These are phyloP conservation scores for Melanotaenia boesemani DNA, from an alignment of 2,797 vertebrate genomes.

Conservation along the genomic window DNA sequence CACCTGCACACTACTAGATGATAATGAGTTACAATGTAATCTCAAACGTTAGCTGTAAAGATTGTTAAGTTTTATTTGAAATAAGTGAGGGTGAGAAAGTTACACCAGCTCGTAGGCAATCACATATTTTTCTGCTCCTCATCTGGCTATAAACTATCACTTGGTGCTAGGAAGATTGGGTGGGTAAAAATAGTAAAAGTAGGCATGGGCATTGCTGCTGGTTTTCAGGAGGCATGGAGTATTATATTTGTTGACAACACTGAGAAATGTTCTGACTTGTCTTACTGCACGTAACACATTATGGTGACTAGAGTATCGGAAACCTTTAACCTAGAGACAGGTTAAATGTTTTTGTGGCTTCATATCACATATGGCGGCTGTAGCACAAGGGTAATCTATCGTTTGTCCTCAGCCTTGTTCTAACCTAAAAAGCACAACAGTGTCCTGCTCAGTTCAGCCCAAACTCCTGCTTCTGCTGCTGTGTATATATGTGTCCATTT, in stretches of 20 bases:
- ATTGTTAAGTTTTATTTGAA: conserved; percentile 27
- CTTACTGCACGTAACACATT: conserved; percentile 29
- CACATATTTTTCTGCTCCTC: conserved; percentile 23
- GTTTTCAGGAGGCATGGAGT: conserved; percentile 14
- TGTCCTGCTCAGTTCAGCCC: conserved; percentile 59
- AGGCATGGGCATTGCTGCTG: conserved; percentile 12
- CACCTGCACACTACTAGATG: conserved; percentile 51
- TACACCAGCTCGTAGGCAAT: conserved; percentile 19
- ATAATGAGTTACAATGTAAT: conserved; percentile 33
- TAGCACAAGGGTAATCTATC: conserved; percentile 56
- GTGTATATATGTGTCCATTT: conserved; percentile 75
- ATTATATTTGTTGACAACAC: conserved; percentile 25
- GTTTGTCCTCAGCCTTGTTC: conserved; percentile 51
- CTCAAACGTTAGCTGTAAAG: conserved; percentile 42
- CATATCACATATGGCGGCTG: conserved; percentile 52
- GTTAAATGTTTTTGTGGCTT: conserved; percentile 42
- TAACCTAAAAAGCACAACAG: conserved; percentile 77
- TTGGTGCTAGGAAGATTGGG: conserved; percentile 44
- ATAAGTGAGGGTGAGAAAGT: conserved; percentile 23
- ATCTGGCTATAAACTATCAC: conserved; percentile 24
- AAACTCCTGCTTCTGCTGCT: conserved; percentile 80
- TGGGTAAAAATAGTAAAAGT: conserved; percentile 12
- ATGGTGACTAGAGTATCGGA: conserved; percentile 15
- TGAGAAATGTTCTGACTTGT: conserved; percentile 13
- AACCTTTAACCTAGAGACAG: conserved; percentile 45